Evolutionary conservation across 2,113 vertebrate species (phyloP), one percentile per base, ranked within the genome.

Genomic region (Ophiodon elongatus): DNA sequence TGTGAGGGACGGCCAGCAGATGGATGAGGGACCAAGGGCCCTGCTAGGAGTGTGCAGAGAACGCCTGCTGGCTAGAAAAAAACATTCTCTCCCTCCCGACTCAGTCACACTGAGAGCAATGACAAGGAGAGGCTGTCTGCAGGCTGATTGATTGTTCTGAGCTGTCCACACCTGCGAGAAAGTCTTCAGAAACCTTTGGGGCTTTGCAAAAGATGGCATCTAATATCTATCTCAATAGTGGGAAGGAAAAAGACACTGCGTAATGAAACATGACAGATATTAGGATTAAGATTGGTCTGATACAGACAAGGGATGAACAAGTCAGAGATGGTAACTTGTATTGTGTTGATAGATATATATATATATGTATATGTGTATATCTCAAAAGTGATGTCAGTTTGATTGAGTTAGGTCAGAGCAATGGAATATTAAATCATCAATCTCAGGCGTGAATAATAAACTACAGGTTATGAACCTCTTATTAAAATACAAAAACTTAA

Each of bases 1-100:
- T 89, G 90, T 86, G 86, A 92, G 90, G 74, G 82, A 89, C 52
- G 43, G 84, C 80, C 31, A 71, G 78, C 89, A 89, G 92, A 91
- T 85, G 88, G 85, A 91, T 89, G 76, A 47, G 72, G 64, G 64
- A 79, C 57, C 67, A 10, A 77, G 69, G 68, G 80, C 82, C 68
- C 87, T 0, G 71, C 63, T 68, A 85, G 77, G 73, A 84, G 85
- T 73, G 56, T 85, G 77, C 79, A 68, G 59, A 35, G 59, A 33
- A 33, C 33, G 64, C 84, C 74, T 77, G 81, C 68, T 82, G 84
- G 81, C 74, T 83, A 23, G 67, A 47, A 73, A 68, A 83, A 10
- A 80, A 70, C 82, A 70, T n/a, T 0, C 6, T 63, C 39, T 76
- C 57, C 27, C 67, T 76, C 71, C 54, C 64, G 65, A 90, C 66